Percentiles rank a stretch among this genome's conserved stretches.
Conservation (phyloP, 2,113 vertebrate genomes). For the Hipposideros armiger region DNA sequence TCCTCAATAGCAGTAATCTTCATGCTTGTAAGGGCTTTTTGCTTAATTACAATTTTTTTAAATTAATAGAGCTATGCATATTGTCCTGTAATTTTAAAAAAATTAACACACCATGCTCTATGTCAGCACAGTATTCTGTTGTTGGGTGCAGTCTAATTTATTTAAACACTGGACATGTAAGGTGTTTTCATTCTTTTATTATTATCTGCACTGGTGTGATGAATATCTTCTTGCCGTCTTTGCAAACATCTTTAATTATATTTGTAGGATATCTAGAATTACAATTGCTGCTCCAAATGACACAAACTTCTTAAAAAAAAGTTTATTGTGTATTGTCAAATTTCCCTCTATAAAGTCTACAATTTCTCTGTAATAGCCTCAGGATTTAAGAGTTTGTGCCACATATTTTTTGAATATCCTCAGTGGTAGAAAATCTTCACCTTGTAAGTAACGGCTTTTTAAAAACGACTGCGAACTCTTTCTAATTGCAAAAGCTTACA, state of each 20-base stretch:
- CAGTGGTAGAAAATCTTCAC: neutral
- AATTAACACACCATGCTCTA: neutral
- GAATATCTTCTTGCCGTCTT: neutral
- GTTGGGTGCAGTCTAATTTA: neutral
- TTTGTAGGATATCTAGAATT: neutral
- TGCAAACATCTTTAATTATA: neutral
- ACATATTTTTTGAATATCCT: neutral
- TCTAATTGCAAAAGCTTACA: neutral
- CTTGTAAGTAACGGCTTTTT: neutral
- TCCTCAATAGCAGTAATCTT: neutral
- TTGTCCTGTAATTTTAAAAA: constrained; percentile 10
- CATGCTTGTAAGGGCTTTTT: neutral
- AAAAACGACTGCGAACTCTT: neutral
- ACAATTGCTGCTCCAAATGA: neutral
- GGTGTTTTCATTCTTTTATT: neutral
- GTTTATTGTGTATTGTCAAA: constrained; percentile 15
- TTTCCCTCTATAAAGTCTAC: neutral
- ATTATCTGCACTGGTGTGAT: neutral
- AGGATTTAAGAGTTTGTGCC: neutral
- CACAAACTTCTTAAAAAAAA: neutral
- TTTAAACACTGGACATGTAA: neutral
- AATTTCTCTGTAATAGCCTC: neutral
- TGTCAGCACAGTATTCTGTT: neutral
- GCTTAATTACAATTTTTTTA: neutral
- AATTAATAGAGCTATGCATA: neutral